Base-by-base conservation (phyloP, 1,140 invertebrate genomes). In the Trichonephila inaurata region DNA sequence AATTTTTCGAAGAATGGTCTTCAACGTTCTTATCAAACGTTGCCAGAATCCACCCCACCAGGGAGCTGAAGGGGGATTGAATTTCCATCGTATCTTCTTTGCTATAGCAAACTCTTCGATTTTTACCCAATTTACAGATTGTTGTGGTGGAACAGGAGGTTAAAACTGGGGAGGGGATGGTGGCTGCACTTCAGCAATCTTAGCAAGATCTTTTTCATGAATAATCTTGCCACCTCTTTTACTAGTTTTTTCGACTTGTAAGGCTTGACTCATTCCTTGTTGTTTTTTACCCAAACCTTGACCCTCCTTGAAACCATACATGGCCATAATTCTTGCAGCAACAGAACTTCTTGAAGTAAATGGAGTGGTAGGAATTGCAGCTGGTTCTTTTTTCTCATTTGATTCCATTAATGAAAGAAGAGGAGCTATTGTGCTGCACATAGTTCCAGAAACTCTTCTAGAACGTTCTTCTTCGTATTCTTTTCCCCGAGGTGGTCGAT, bases 291-390 rank as follows among this genome's bases (percentile, higher is more conserved):
- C 94, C 21, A 95, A 87, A 28, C 99, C 99, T 96, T 99, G 98
- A 24, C 99, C 99, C 96, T 99, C 98, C 96, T 98, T 98, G 95
- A 99, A 99, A 24, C 99, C 99, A 97, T 99, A 99, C 96, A 99
- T 99, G 0, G 98, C 99, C 99, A 99, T 99, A 95, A 99, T 99
- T 96, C 98, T 98, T 3, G 98, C 98, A 81, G 98, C 98, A 7
- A 98, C 97, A 7, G 98, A 98, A 81, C 94, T 94, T 60, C 94
- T 94, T n/a, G n/a, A n/a, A n/a, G n/a, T n/a, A n/a, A n/a, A n/a
- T n/a, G n/a, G n/a, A n/a, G n/a, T n/a, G n/a, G n/a, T n/a, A n/a
- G n/a, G n/a, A n/a, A n/a, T n/a, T n/a, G n/a, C n/a, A n/a, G n/a
- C n/a, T n/a, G n/a, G n/a, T n/a, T n/a, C n/a, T n/a, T n/a, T n/a